A percentile compares a stretch with the other conserved stretches of the same genome.
phyloP scores from a whole-genome alignment of 1,140 invertebrate species.

The Lamellibrachia luymesi region DNA sequence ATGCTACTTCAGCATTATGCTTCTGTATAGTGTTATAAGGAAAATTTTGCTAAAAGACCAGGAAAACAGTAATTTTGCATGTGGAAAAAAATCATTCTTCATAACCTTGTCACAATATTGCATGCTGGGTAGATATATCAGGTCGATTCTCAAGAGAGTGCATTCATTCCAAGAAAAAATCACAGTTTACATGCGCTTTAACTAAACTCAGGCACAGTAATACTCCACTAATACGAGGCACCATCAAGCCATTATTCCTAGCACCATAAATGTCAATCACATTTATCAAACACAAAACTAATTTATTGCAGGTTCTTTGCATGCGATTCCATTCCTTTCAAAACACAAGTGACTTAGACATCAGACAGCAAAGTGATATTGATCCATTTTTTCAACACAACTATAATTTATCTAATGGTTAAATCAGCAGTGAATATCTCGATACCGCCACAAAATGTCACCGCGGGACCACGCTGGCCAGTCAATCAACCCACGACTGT shows the following conservation, averaged over 20 bases:
- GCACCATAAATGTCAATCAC: not conserved
- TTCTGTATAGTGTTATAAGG: too few species aligned
- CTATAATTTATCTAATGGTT: not conserved
- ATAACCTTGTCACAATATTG: not conserved
- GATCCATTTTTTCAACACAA: not conserved
- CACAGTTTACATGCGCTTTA: not conserved
- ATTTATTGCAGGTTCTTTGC: not conserved
- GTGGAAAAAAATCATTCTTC: not conserved
- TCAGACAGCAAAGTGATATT: not conserved
- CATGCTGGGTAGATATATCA: not conserved
- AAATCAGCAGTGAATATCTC: not conserved
- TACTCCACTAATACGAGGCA: not conserved
- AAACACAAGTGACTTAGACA: not conserved
- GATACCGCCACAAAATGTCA: not conserved
- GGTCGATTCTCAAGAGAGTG: not conserved
- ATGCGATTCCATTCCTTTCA: not conserved
- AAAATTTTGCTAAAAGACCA: too few species aligned
- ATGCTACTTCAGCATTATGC: too few species aligned
- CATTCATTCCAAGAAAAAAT: not conserved
- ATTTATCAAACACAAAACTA: not conserved
- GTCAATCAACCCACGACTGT: not conserved
- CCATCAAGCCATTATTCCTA: not conserved
- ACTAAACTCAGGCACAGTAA: not conserved
- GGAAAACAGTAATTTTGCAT: not conserved
- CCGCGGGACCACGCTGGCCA: not conserved